phyloP scores from a whole-genome alignment of 2,113 vertebrate species.

The Nanger granti region DNA sequence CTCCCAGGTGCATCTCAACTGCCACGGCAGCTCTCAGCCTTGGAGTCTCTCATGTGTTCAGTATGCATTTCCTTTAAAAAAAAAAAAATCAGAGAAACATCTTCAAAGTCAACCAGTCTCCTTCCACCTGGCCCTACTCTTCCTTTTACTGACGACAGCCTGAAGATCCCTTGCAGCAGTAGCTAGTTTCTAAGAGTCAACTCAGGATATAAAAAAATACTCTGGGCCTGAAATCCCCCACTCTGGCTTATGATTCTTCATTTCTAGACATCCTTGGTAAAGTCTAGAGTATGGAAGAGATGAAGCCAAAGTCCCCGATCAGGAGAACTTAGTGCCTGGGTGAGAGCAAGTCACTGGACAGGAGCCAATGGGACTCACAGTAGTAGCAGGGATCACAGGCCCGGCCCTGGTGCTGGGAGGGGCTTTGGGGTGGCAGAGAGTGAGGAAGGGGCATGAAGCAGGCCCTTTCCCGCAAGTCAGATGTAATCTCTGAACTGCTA shows the following conservation, averaged over 20 bases:
- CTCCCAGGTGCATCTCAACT: conserved; percentile 68
- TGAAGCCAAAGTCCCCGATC: not conserved
- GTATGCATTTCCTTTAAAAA: conserved; percentile 61
- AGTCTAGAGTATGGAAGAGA: not conserved
- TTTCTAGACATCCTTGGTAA: not conserved
- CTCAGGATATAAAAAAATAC: not conserved
- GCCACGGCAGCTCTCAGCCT: conserved; percentile 30
- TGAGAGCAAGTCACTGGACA: not conserved
- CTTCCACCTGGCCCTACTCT: conserved; percentile 12
- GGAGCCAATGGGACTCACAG: not conserved
- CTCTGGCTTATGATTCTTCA: not conserved
- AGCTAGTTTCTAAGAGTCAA: not conserved
- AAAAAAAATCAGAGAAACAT: conserved; percentile 53
- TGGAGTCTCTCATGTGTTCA: conserved; percentile 66
- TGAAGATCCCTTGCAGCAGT: not conserved
- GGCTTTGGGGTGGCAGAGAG: not conserved
- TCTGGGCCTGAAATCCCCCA: not conserved
- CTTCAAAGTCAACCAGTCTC: conserved; percentile 31
- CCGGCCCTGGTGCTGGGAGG: not conserved
- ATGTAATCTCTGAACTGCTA: not conserved
- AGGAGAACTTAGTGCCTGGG: not conserved
- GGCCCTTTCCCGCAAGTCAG: not conserved
- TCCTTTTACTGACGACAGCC: not conserved
- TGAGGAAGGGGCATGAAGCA: not conserved
- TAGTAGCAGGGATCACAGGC: not conserved